Conservation (phyloP, 2,113 vertebrate genomes). For the Pipa parva region DNA sequence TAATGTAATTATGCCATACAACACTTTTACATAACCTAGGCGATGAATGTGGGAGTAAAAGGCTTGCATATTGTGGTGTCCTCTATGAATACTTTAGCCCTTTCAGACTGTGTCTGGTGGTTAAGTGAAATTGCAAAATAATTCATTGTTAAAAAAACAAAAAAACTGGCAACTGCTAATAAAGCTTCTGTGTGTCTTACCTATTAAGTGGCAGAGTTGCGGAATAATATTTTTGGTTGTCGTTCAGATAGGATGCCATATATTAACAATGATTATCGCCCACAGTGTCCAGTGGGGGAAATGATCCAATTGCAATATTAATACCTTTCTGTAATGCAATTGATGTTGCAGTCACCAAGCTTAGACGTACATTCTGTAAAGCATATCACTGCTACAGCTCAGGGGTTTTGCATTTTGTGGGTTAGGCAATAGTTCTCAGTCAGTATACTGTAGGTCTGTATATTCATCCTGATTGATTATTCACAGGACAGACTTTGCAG, state of each 20-base stretch:
- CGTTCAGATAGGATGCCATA: too few relatives aligned
- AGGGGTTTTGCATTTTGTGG: not conserved
- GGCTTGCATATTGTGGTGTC: not conserved
- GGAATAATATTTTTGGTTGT: not conserved
- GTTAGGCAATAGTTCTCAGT: slow-evolving; percentile 36
- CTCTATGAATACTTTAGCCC: not conserved
- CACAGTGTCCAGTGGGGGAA: too few relatives aligned
- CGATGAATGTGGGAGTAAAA: not conserved
- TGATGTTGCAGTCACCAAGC: too few relatives aligned
- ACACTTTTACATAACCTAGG: not conserved
- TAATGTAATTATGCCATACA: not conserved
- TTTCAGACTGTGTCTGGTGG: too few relatives aligned
- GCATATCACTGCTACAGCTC: not conserved
- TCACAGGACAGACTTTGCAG: not conserved
- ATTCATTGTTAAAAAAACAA: not conserved
- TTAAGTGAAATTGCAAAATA: too few relatives aligned
- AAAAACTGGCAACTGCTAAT: not conserved
- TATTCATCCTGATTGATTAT: slow-evolving; percentile 9
- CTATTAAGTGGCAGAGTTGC: not conserved
- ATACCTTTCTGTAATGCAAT: too few relatives aligned
- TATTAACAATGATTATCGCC: too few relatives aligned
- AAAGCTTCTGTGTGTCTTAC: not conserved
- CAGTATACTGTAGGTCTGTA: slow-evolving; percentile 9
- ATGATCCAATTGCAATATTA: too few relatives aligned
- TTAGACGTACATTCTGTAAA: too few relatives aligned